These are phyloP conservation scores for Stigmatopora argus DNA, from an alignment of 2,113 vertebrate genomes.

Conservation along the genomic window DNA sequence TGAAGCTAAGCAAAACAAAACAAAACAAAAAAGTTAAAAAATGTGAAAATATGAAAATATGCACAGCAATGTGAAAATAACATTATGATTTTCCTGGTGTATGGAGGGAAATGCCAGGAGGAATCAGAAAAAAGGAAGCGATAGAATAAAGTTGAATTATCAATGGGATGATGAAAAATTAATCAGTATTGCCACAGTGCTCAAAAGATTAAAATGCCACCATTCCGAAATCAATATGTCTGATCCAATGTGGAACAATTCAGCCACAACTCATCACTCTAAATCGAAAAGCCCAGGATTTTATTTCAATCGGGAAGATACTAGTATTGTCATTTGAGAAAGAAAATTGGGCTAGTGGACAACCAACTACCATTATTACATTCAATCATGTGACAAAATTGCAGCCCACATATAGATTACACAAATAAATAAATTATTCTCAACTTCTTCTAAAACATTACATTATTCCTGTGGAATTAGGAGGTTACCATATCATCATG, in stretches of 20 bases:
- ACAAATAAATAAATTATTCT: neutral
- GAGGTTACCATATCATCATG: no score
- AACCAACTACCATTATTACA: no score
- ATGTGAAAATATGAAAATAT: conserved; percentile 14
- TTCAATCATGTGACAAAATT: neutral
- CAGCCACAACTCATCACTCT: conserved; percentile 58
- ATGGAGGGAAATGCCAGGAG: conserved; percentile 53
- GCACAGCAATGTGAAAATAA: conserved; percentile 10
- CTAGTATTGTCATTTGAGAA: conserved; percentile 22
- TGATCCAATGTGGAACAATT: conserved; percentile 69
- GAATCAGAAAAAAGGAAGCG: conserved; percentile 39
- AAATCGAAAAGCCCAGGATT: conserved; percentile 54
- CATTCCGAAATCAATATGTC: conserved; percentile 68
- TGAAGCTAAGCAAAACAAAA: neutral
- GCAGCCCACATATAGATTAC: neutral
- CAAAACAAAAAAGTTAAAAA: no score
- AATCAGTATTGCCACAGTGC: conserved; percentile 57
- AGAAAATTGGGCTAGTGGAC: conserved; percentile 28
- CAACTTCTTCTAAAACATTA: no score
- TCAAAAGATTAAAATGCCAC: conserved; percentile 53
- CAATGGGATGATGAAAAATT: conserved; percentile 69
- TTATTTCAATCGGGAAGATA: conserved; percentile 34
- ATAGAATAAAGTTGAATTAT: conserved; percentile 68
- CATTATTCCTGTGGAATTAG: no score
- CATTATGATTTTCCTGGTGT: conserved; percentile 33